Percentiles rank a stretch among this genome's conserved stretches.
These are phyloP conservation scores for Gymnocephalus cernua DNA, from an alignment of 2,113 vertebrate genomes.

Conservation along the genomic window DNA sequence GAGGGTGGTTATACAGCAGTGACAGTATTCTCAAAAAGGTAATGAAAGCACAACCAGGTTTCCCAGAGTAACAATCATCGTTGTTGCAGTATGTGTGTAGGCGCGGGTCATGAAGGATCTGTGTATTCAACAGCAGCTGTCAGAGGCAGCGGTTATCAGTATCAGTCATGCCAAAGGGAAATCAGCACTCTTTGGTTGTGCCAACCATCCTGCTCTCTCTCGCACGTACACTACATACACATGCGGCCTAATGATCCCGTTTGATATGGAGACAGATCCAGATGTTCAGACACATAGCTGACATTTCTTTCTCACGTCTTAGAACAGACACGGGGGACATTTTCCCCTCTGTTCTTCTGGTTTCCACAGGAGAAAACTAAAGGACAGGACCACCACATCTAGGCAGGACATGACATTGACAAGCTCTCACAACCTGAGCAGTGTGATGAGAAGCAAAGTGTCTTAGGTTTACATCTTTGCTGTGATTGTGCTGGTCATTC, in stretches of 20 bases:
- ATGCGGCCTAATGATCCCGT: not conserved
- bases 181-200: slow-evolving; percentile 2
- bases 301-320: slow-evolving; percentile 13
- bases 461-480: not conserved
- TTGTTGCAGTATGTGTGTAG: not conserved
- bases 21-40: not conserved
- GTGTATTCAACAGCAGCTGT: slow-evolving; percentile 22
- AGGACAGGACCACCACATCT: slow-evolving; percentile 3
- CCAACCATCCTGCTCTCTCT: not conserved
- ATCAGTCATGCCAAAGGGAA: slow-evolving; percentile 46
- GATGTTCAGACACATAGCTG: slow-evolving; percentile 14
- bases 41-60: not conserved
- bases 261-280: slow-evolving; percentile 17
- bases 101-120: slow-evolving; percentile 1
- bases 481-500: not conserved
- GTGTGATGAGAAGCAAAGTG: not conserved
- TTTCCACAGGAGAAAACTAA: slow-evolving; percentile 27
- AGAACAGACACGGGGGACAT: not conserved
- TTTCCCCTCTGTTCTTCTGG: slow-evolving; percentile 1
- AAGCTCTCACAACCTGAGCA: not conserved
- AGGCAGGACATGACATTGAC: slow-evolving; percentile 12
- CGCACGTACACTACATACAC: not conserved
- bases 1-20: not conserved
- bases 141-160: slow-evolving; percentile 46
- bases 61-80: not conserved